Percentiles rank a stretch among this genome's conserved stretches.
phyloP scores from a whole-genome alignment of 1,140 invertebrate genomes.

The Pogonus chalceus region DNA sequence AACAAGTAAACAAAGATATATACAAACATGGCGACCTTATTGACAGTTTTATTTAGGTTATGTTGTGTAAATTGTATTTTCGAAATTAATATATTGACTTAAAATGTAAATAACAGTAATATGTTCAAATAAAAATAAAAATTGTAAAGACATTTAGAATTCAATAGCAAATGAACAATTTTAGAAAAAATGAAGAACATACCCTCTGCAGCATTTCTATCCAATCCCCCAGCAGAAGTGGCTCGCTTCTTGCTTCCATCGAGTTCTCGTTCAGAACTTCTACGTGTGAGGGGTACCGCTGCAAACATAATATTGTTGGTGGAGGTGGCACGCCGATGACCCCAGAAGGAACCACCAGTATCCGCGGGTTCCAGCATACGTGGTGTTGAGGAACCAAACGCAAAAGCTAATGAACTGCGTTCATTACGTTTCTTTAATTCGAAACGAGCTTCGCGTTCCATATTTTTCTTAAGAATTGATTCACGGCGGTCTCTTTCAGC shows the following conservation, averaged over 20 bases:
- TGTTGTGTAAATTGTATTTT: no score
- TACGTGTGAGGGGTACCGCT: slow-evolving; percentile 63
- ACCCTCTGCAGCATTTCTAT: slow-evolving; percentile 59
- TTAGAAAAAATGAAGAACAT: slow-evolving; percentile 29
- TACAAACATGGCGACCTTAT: no score
- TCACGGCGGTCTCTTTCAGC: slow-evolving; percentile 74
- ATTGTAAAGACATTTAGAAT: slow-evolving; percentile 28
- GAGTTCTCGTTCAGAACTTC: slow-evolving; percentile 70
- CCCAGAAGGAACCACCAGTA: slow-evolving; percentile 68
- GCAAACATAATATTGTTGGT: slow-evolving; percentile 67
- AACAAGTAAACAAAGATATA: no score
- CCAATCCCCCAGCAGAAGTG: slow-evolving; percentile 60
- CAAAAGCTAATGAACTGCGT: slow-evolving; percentile 61
- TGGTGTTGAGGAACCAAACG: slow-evolving; percentile 82
- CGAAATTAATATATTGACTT: no score
- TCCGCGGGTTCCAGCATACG: slow-evolving; percentile 74
- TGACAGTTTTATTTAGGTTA: no score
- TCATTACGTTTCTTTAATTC: slow-evolving; percentile 63
- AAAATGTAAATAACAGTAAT: no score
- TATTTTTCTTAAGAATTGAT: slow-evolving; percentile 72
- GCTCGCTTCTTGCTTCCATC: slow-evolving; percentile 72
- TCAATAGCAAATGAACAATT: no score
- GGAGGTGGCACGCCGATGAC: slow-evolving; percentile 71
- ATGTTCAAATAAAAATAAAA: no score
- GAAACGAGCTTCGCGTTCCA: slow-evolving; percentile 71